Conservation (phyloP, 2,888 invertebrate genomes). For the Cantharis nigra region DNA sequence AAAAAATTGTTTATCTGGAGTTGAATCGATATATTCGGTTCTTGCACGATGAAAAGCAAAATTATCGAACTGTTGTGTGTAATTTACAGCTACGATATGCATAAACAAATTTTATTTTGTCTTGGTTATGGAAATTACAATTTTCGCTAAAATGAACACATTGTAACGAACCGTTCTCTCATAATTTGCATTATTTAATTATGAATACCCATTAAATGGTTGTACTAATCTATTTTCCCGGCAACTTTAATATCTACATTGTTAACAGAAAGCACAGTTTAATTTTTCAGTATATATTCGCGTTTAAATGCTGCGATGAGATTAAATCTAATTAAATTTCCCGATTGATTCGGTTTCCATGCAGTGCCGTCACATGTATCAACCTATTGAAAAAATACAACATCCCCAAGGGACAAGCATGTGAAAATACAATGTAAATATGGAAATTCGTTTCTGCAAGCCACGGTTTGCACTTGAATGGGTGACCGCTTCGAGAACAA, state of each 20-base stretch:
- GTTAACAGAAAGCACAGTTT: background rate
- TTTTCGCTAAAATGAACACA: background rate
- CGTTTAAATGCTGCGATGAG: background rate
- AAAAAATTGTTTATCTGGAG: background rate
- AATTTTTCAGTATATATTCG: background rate
- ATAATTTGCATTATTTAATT: background rate
- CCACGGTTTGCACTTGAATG: no score
- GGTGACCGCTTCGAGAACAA: background rate
- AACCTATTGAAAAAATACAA: background rate
- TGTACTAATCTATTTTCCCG: background rate
- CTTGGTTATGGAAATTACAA: background rate
- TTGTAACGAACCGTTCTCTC: background rate
- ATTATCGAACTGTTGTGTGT: background rate
- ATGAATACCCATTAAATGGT: background rate
- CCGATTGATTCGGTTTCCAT: background rate
- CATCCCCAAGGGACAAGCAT: no score
- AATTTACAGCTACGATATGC: background rate
- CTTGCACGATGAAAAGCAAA: background rate
- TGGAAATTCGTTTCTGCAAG: no score
- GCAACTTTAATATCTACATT: background rate
- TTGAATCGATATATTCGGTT: background rate
- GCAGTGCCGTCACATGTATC: background rate
- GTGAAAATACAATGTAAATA: no score
- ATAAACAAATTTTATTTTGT: background rate
- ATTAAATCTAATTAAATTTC: background rate